phyloP scores from a whole-genome alignment of 1,140 invertebrate species.

The Trypoxylus dichotomus region DNA sequence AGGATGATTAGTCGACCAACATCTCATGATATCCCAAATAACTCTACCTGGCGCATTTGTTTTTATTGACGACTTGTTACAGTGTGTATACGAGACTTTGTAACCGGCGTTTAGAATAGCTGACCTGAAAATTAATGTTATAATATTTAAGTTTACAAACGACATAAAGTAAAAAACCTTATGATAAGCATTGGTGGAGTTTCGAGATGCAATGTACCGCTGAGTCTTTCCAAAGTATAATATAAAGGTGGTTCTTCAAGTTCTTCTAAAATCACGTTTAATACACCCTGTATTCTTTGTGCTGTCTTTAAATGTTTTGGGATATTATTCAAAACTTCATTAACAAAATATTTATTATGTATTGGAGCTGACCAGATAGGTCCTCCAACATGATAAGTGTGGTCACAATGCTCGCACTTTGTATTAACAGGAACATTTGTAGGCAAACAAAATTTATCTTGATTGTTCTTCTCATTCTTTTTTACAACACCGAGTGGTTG shows the following conservation, averaged over 20 bases:
- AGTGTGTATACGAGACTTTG: conserved; percentile 90
- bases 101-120: conserved; percentile 93
- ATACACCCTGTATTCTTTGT: conserved; percentile 74
- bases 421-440: conserved; percentile 66
- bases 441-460: conserved; percentile 68
- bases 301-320: conserved; percentile 66
- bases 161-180: conserved; percentile 54
- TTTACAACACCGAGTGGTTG: conserved; percentile 75
- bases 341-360: conserved; percentile 79
- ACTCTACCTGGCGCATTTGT: conserved; percentile 86
- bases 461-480: conserved; percentile 61
- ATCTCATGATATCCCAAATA: conserved; percentile 91
- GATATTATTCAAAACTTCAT: conserved; percentile 54
- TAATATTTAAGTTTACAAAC: not conserved
- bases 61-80: conserved; percentile 85
- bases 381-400: conserved; percentile 79
- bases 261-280: conserved; percentile 77
- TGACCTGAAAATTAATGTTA: conserved; percentile 65
- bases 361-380: conserved; percentile 91
- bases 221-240: conserved; percentile 72
- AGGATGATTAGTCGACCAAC: conserved; percentile 75
- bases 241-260: conserved; percentile 83
- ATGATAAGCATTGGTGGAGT: conserved; percentile 66
- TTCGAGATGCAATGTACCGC: conserved; percentile 66
- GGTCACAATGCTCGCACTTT: conserved; percentile 76